phyloP scores from a whole-genome alignment of 1,140 invertebrate species.

The Coboldia fuscipes region DNA sequence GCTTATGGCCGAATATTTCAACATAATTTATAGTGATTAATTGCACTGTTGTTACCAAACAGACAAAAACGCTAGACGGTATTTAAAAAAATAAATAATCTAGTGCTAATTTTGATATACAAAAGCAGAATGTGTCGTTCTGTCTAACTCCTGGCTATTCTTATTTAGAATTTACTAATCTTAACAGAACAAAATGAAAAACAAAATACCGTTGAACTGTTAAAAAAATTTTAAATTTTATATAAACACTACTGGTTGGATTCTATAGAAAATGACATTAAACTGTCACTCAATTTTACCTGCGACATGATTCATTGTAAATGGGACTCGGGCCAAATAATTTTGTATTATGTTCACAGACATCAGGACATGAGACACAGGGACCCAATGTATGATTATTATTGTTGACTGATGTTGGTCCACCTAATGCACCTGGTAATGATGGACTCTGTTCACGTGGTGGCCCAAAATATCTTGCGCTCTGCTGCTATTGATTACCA shows the following conservation, averaged over 20 bases:
- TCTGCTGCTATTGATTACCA: slow-evolving; percentile 17
- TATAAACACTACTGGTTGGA: background rate
- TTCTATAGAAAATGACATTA: background rate
- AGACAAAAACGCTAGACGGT: too few relatives aligned
- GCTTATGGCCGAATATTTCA: too few relatives aligned
- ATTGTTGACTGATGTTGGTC: slow-evolving; percentile 15
- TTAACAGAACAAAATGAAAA: too few relatives aligned
- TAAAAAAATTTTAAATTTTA: background rate
- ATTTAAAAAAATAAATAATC: too few relatives aligned
- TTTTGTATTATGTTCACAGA: slow-evolving; percentile 22
- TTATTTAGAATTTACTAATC: too few relatives aligned
- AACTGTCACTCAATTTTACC: slow-evolving; percentile 7
- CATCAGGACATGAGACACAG: slow-evolving; percentile 19
- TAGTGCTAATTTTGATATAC: too few relatives aligned
- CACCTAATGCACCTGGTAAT: slow-evolving; percentile 20
- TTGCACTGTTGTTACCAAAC: too few relatives aligned
- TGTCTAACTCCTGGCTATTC: too few relatives aligned
- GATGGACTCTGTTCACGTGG: slow-evolving; percentile 22
- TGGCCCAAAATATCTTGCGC: slow-evolving; percentile 23
- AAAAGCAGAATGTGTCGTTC: too few relatives aligned
- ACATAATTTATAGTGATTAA: too few relatives aligned
- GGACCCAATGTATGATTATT: slow-evolving; percentile 18
- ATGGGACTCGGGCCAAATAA: slow-evolving; percentile 13
- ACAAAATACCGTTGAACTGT: too few relatives aligned
- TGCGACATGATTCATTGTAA: slow-evolving; percentile 20